A percentile compares a stretch with the other conserved stretches of the same genome.
Evolutionary conservation across 37 sponge, comb jelly and placozoan genomes (phyloP).

Genomic region (Axinella damicornis): DNA sequence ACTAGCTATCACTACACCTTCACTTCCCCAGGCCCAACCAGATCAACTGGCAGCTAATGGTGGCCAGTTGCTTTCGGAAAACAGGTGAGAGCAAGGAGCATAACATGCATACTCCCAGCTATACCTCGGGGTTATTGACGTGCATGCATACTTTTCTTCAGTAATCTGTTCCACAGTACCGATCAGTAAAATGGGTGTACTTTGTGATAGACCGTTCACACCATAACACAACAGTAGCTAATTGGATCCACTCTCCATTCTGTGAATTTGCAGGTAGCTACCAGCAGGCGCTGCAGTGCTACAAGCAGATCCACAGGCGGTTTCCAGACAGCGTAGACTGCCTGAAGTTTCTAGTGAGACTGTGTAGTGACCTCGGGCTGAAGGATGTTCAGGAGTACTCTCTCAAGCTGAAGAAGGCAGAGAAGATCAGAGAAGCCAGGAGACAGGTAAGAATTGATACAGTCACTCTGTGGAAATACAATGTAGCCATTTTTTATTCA

Average conservation of each 20-base stretch:
- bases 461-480: too few species aligned
- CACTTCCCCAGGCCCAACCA: conserved; percentile 76
- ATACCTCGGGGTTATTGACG: too few species aligned
- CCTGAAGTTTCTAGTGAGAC: conserved; percentile 90
- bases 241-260: not conserved
- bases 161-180: too few species aligned
- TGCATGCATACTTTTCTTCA: too few species aligned
- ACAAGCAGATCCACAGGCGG: conserved; percentile 81
- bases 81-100: too few species aligned
- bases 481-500: too few species aligned
- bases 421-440: conserved; percentile 73
- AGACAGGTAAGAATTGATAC: conserved; percentile 12
- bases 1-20: too few species aligned
- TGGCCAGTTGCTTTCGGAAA: conserved; percentile 91
- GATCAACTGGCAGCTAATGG: conserved; percentile 97
- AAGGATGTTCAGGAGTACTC: conserved; percentile 91
- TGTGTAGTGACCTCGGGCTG: conserved; percentile 91
- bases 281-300: conserved; percentile 87
- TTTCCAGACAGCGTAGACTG: conserved; percentile 96
- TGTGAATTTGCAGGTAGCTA: conserved; percentile 79
- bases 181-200: too few species aligned
- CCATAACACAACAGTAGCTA: too few species aligned
- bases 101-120: too few species aligned
- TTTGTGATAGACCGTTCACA: too few species aligned
- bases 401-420: conserved; percentile 85